These are phyloP conservation scores for silkworm (Bombyx mori) DNA, from an alignment of 1,140 invertebrate genomes.

Conservation along the genomic window ASM3026992v2 NC_085111.1:1758001-1758500, in stretches of 20 bases:
- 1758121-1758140: conserved; percentile 76
- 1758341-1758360: conserved; percentile 75
- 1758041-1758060: conserved; percentile 76
- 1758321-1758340: conserved; percentile 78
- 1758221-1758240: conserved; percentile 72
- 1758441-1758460: conserved; percentile 79
- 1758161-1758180: conserved; percentile 70
- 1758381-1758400: conserved; percentile 75
- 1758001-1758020: conserved; percentile 75
- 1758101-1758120: conserved; percentile 74
- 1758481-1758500: conserved; percentile 79
- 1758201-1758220: conserved; percentile 77
- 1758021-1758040: conserved; percentile 76
- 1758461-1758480: conserved; percentile 76
- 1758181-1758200: conserved; percentile 73
- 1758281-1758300: conserved; percentile 75
- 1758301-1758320: conserved; percentile 74
- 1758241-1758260: conserved; percentile 75
- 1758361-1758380: conserved; percentile 78
- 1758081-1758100: conserved; percentile 76
- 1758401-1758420: conserved; percentile 76
- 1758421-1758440: conserved; percentile 78
- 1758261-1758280: conserved; percentile 74
- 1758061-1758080: conserved; percentile 78
- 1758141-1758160: conserved; percentile 78